phyloP scores from a whole-genome alignment of 2,888 invertebrate genomes.

The Torymus auratus region DNA sequence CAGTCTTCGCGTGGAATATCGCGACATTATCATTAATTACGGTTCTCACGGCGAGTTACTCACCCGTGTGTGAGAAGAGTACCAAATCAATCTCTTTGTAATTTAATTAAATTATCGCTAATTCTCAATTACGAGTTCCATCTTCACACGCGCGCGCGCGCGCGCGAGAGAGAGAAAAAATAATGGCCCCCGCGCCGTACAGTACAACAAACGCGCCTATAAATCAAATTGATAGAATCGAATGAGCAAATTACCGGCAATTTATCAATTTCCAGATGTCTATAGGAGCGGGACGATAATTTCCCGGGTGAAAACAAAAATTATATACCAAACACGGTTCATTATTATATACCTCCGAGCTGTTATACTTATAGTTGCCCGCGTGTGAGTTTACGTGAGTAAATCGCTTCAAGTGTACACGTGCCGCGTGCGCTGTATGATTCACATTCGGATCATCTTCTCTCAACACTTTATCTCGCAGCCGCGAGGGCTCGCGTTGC shows the following conservation, averaged over 20 bases:
- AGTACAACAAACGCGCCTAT: slow-evolving; percentile 6
- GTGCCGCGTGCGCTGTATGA: not conserved
- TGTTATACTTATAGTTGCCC: too few species aligned
- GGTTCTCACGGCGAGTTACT: slow-evolving; percentile 12
- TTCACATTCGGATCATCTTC: slow-evolving; percentile 43
- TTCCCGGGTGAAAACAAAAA: too few species aligned
- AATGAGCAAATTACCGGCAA: slow-evolving; percentile 31
- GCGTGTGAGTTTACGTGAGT: too few species aligned
- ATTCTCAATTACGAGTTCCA: too few species aligned
- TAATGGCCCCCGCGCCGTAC: slow-evolving; percentile 1
- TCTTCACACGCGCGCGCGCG: too few species aligned
- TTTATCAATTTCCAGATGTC: slow-evolving; percentile 20
- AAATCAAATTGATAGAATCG: slow-evolving; percentile 25
- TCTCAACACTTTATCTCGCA: slow-evolving; percentile 5
- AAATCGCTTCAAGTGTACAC: too few species aligned
- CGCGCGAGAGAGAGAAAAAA: not conserved
- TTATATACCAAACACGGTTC: too few species aligned
- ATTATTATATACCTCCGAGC: too few species aligned
- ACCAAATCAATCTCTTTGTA: not conserved
- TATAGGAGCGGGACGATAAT: too few species aligned
- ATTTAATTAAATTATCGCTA: slow-evolving; percentile 32
- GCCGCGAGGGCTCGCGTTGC: not conserved
- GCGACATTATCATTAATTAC: too few species aligned
- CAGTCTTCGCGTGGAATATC: too few species aligned
- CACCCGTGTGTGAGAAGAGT: not conserved